phyloP scores from a whole-genome alignment of 1,140 invertebrate genomes.

The Chlorops oryzae region DNA sequence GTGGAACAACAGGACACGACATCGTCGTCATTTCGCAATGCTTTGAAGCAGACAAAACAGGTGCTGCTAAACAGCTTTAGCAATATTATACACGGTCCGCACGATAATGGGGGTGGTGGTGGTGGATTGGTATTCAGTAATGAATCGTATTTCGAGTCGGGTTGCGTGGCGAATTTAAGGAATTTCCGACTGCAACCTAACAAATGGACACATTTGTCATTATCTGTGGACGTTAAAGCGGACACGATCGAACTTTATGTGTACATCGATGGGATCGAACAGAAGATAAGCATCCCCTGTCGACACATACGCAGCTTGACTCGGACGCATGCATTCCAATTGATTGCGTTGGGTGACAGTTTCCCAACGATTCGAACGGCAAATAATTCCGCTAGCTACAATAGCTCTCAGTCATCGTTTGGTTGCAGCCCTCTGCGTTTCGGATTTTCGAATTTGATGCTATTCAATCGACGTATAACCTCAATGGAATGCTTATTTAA shows the following conservation, averaged over 20 bases:
- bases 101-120: too few relatives aligned
- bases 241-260: conserved; percentile 29
- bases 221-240: conserved; percentile 26
- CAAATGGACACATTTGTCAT: conserved; percentile 40
- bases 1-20: neutral
- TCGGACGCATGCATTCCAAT: conserved; percentile 29
- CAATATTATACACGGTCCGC: too few relatives aligned
- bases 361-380: conserved; percentile 14
- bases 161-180: conserved; percentile 25
- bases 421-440: conserved; percentile 25
- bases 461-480: conserved; percentile 29
- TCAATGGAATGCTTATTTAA: conserved; percentile 28
- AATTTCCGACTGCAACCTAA: conserved; percentile 26
- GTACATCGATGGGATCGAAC: conserved; percentile 34
- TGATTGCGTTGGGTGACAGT: conserved; percentile 35
- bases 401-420: conserved; percentile 19
- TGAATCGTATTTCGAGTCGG: conserved; percentile 19
- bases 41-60: conserved; percentile 38
- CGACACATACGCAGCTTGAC: conserved; percentile 24
- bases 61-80: conserved; percentile 40
- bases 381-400: conserved; percentile 8
- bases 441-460: conserved; percentile 32
- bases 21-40: conserved; percentile 25
- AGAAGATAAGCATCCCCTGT: conserved; percentile 30
- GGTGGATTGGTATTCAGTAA: too few relatives aligned